Evolutionary conservation across 2,797 vertebrate genomes (phyloP), one percentile per base, ranked within the genome.

Genomic region (Mormyrops boulengeri): DNA sequence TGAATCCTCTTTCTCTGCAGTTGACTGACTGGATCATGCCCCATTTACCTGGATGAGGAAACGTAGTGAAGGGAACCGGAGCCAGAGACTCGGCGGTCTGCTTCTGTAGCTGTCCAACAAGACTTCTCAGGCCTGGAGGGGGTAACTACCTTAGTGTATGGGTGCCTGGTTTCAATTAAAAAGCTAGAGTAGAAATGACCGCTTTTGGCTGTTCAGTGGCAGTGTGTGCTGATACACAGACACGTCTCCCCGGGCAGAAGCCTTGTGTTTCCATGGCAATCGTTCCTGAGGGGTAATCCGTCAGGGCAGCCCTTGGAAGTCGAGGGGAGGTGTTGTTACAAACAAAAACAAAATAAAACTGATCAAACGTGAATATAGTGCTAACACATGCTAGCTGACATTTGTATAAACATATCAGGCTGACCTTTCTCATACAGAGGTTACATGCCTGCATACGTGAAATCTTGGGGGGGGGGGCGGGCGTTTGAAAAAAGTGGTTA

Each of bases 321-420:
- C 17, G 14, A 44, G 73, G 73, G 73, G 73, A 47, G 73, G 73
- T n/a, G 41, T 38, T 8, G 17, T 80, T 38, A 17, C 30, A 73
- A 73, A 73, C 73, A 80, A 44, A 80, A 80, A 80, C 34, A 80
- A 80, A 19, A 80, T 44, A 80, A 80, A 44, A n/a, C 17, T 80
- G 73, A 80, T 44, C 73, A 47, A 80, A 80, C 17, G 7, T 19
- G 38, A 80, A 44, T n/a, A 80, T 80, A 80, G 38, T 80, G 73
- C 73, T 80, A 80, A 80, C 73, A 80, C 38, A n/a, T 44, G 73
- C 73, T 80, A 44, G 73, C 73, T 80, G 73, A 80, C 73, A n/a
- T 80, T 80, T 80, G 38, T 80, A 85, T 49, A 85, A 85, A 52
- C 47, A 49, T 22, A 49, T 84, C 19, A 7, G 47, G 41, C 47